Percentiles rank a stretch among this genome's conserved stretches.
These are phyloP conservation scores for Hyaena hyaena DNA, from an alignment of 2,113 vertebrate species.

Conservation along the genomic window DNA sequence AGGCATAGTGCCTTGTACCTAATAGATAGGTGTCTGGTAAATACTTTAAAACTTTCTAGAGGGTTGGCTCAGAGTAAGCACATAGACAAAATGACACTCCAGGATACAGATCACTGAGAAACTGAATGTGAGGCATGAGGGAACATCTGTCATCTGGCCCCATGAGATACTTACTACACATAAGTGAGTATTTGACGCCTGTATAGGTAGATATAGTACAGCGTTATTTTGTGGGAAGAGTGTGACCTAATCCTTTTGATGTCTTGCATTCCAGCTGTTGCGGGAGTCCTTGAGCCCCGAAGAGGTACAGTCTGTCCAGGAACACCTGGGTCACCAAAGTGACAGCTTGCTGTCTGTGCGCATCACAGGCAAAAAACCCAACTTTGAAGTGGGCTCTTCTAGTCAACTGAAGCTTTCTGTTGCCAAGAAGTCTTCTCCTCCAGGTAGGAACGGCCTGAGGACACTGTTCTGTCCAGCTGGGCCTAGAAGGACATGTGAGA, in stretches of 20 bases:
- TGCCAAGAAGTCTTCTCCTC: conserved; percentile 85
- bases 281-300: conserved; percentile 82
- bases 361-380: conserved; percentile 92
- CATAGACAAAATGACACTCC: not conserved
- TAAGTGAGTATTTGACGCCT: not conserved
- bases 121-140: not conserved
- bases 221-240: not conserved
- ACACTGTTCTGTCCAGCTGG: not conserved
- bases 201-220: not conserved
- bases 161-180: not conserved
- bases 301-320: conserved; percentile 78
- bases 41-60: not conserved
- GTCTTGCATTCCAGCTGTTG: conserved; percentile 85
- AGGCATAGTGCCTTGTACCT: not conserved
- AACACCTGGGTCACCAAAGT: conserved; percentile 85
- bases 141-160: not conserved
- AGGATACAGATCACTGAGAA: not conserved
- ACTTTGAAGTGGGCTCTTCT: conserved; percentile 96
- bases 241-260: not conserved
- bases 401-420: conserved; percentile 92
- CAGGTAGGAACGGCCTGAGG: conserved; percentile 70
- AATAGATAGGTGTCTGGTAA: not conserved
- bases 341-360: conserved; percentile 84
- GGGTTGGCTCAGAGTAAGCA: not conserved
- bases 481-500: not conserved